These are phyloP conservation scores for Homarus gammarus DNA, from an alignment of 2,888 invertebrate genomes.

Conservation along the genomic window DNA sequence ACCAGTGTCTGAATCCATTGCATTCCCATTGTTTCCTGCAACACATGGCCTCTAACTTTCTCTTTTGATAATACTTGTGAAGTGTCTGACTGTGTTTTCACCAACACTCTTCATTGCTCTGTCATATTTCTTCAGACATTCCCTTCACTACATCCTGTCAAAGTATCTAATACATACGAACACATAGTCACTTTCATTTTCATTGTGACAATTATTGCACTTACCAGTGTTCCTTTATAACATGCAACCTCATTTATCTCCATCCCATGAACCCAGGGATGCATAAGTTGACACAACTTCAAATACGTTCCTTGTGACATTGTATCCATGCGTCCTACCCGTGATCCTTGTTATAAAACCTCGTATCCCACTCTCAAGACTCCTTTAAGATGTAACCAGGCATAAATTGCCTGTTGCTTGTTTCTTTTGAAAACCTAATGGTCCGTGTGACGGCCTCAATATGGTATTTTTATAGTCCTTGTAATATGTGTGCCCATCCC, in stretches of 20 bases:
- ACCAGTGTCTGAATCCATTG: slow-evolving; percentile 47
- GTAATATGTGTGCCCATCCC: background rate
- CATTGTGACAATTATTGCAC: no score
- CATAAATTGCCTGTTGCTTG: background rate
- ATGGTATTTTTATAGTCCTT: background rate
- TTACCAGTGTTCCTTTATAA: background rate
- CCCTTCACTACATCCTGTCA: background rate
- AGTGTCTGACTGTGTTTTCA: background rate
- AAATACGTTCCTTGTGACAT: background rate
- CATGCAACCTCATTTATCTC: background rate
- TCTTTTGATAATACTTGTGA: background rate
- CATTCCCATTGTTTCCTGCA: slow-evolving; percentile 46
- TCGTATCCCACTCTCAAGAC: slow-evolving; percentile 10
- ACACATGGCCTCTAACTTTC: slow-evolving; percentile 12
- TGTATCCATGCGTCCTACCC: background rate
- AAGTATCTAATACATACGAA: no score
- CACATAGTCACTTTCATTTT: no score
- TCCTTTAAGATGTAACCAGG: background rate
- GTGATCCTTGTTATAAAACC: background rate
- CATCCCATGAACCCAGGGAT: background rate
- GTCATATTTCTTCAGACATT: background rate
- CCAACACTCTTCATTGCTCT: background rate
- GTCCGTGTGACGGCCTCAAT: background rate
- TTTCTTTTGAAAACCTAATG: background rate
- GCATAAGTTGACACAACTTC: slow-evolving; percentile 1